Percentiles rank a stretch among this genome's conserved stretches.
These are phyloP conservation scores for Conops quadrifasciatus DNA, from an alignment of 2,888 invertebrate genomes.

Conservation along the genomic window DNA sequence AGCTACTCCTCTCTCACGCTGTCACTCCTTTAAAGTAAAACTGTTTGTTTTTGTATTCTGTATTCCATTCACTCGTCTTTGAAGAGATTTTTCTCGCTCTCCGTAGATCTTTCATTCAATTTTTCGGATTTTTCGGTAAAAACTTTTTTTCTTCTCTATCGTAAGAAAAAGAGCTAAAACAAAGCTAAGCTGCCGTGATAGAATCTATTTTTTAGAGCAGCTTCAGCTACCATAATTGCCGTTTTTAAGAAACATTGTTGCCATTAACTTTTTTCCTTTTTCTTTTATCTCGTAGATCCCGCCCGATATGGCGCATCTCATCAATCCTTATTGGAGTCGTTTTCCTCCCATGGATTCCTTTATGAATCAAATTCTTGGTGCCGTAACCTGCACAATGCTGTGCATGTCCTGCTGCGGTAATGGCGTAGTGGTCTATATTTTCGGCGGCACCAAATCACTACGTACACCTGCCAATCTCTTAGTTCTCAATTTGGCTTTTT, in stretches of 20 bases:
- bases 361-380: conserved; percentile 70
- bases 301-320: conserved; percentile 73
- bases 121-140: not conserved
- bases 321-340: conserved; percentile 71
- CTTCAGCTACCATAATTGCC: not conserved
- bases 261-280: not conserved
- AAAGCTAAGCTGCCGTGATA: no score
- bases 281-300: conserved; percentile 63
- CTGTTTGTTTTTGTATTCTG: no score
- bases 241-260: not conserved
- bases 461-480: conserved; percentile 72
- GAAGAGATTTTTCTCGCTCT: no score
- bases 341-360: conserved; percentile 67
- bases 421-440: conserved; percentile 70
- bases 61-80: no score
- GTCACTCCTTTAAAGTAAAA: no score
- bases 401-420: conserved; percentile 63
- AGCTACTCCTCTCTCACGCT: no score
- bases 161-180: not conserved
- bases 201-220: no score
- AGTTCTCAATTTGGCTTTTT: conserved; percentile 71
- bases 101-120: not conserved
- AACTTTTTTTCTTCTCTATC: no score
- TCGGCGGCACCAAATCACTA: conserved; percentile 70
- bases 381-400: conserved; percentile 69